Evolutionary conservation across 1,140 invertebrate species (phyloP).

Genomic region (Harpegnathos saltator): DNA sequence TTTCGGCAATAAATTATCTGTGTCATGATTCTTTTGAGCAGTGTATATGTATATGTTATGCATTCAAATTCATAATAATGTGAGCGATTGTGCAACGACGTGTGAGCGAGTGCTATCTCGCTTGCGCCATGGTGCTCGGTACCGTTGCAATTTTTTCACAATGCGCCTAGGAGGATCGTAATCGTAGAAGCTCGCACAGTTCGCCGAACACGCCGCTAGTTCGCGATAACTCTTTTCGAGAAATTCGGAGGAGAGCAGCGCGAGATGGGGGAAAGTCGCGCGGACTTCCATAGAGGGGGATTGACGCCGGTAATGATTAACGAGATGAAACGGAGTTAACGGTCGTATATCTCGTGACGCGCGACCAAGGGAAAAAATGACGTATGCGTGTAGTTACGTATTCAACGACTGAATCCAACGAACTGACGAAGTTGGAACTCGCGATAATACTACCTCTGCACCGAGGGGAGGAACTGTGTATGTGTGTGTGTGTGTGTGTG

Average conservation of each 20-base stretch:
- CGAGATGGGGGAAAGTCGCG: background rate
- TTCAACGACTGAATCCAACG: background rate
- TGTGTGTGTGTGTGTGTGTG: too few relatives aligned
- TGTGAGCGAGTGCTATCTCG: constrained; percentile 37
- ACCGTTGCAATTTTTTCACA: constrained; percentile 48
- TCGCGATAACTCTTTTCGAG: constrained; percentile 12
- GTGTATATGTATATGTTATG: too few relatives aligned
- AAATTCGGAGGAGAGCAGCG: background rate
- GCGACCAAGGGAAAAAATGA: background rate
- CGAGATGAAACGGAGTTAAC: background rate
- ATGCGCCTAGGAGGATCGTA: constrained; percentile 2
- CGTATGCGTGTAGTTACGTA: background rate
- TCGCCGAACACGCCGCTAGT: constrained; percentile 1
- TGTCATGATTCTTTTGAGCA: too few relatives aligned
- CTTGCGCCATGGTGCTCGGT: constrained; percentile 1
- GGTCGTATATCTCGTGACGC: background rate
- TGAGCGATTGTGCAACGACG: background rate
- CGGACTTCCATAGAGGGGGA: background rate
- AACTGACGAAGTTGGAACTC: too few relatives aligned
- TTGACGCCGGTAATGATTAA: background rate
- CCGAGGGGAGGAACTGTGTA: too few relatives aligned
- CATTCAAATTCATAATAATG: too few relatives aligned
- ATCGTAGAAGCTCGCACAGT: constrained; percentile 20
- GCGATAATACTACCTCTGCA: too few relatives aligned
- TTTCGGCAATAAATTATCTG: too few relatives aligned